These are phyloP conservation scores for Drosophila baimaii DNA, from an alignment of 1,140 invertebrate species.

Conservation along the genomic window DNA sequence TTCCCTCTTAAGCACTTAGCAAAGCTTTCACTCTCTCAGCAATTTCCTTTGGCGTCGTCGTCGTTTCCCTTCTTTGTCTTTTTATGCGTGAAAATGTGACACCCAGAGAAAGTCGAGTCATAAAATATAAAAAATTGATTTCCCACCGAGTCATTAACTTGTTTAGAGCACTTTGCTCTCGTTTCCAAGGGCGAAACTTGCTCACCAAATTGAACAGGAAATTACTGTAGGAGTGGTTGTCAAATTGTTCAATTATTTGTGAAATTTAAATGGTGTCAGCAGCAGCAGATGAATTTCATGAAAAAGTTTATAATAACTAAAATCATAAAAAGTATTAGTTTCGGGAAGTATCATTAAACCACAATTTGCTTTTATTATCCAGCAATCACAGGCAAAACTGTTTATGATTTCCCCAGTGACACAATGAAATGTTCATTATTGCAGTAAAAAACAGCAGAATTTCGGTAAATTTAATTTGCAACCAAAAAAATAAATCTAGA, in stretches of 20 bases:
- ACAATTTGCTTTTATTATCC: conserved; percentile 20
- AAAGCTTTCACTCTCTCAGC: conserved; percentile 49
- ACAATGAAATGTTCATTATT: conserved; percentile 8
- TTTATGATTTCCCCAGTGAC: conserved; percentile 39
- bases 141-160: conserved; percentile 78
- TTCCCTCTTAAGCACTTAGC: conserved; percentile 43
- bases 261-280: conserved; percentile 40
- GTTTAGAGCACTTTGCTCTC: conserved; percentile 33
- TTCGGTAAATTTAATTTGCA: conserved; percentile 31
- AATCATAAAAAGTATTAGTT: conserved; percentile 24
- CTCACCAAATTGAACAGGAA: conserved; percentile 21
- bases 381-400: conserved; percentile 19
- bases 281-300: not conserved
- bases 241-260: conserved; percentile 51
- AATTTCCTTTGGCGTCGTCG: conserved; percentile 35
- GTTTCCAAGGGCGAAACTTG: not conserved
- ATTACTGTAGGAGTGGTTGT: conserved; percentile 7
- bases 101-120: conserved; percentile 46
- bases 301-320: conserved; percentile 8
- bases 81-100: conserved; percentile 52
- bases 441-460: conserved; percentile 6
- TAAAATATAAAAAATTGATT: conserved; percentile 79
- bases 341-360: conserved; percentile 12
- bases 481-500: conserved; percentile 2
- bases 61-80: conserved; percentile 30